Base-by-base conservation (phyloP, 2,113 vertebrate genomes). In the Phainopepla nitens region DNA sequence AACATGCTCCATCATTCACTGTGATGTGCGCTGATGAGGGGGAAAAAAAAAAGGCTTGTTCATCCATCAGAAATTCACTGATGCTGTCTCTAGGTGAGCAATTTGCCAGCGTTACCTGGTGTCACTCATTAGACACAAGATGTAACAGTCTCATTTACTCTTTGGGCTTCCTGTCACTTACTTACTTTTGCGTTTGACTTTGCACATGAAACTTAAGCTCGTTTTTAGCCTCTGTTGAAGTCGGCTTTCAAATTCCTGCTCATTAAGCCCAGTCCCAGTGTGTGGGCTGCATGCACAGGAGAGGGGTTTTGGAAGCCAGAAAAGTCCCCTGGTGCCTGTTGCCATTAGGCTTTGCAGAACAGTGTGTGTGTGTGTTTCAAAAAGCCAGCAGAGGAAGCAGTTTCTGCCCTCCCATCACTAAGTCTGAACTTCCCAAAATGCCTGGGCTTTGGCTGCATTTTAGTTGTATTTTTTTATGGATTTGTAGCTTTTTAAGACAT, bases 11-110 rank as follows among this genome's bases (percentile, higher is more conserved):
- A 82, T 95, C 96, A 91, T 90, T 96, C 89, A 61, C 86, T 92
- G 95, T 94, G 91, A 93, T 93, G 95, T 85, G 89, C 76, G 94
- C 94, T 96, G 94, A 96, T 94, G 93, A 80, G 90, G 94, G 91
- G 36, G 11, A 15, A 13, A 15, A 82, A 85, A 82, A 96, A 95
- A 94, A 76, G 73, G 73, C 93, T 96, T 91, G 95, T 94, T 95
- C 94, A 93, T 91, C 94, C 87, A 83, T 96, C 94, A 95, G 87
- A 47, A 82, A 65, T 64, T 79, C 90, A 65, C 87, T 23, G 85
- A 71, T 54, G 87, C 91, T 94, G 90, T 94, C 94, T 91, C 82
- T 70, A 82, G 93, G 96, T 91, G 93, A 93, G 93, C 93, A 96
- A 89, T 96, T 96, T 96, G 93, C 93, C 90, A 56, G 89, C 42